Evolutionary conservation across 2,113 vertebrate species (phyloP).

Genomic region (Hydrochoerus hydrochaeris): DNA sequence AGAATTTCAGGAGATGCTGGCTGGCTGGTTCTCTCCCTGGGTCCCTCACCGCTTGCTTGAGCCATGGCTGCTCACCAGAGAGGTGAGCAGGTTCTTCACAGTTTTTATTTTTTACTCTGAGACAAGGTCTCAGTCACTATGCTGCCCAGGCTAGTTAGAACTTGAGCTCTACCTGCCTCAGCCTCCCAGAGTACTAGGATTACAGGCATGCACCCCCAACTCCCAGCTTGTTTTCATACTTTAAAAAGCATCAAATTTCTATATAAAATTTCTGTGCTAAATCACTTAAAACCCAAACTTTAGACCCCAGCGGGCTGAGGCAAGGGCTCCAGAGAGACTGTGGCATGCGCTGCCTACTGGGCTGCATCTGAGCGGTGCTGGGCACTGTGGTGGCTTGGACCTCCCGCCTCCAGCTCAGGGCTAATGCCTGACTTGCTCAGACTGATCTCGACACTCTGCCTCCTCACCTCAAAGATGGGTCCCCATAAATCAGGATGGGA

Average conservation of each 20-base stretch:
- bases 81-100: too few species aligned
- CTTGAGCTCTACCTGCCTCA: background rate
- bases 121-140: background rate
- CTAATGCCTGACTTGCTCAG: background rate
- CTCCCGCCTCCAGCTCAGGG: background rate
- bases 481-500: background rate
- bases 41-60: too few species aligned
- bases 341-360: background rate
- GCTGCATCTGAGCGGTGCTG: accelerated
- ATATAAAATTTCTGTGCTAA: background rate
- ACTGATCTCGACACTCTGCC: too few species aligned
- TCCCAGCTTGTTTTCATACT: background rate
- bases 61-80: too few species aligned
- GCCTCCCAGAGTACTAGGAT: background rate
- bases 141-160: background rate
- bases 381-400: background rate
- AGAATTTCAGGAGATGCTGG: too few species aligned
- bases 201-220: background rate
- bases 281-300: background rate
- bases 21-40: too few species aligned
- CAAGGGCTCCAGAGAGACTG: background rate
- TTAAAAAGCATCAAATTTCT: background rate
- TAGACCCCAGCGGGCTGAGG: background rate
- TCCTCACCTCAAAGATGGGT: background rate
- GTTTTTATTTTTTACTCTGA: background rate